Base-by-base conservation (phyloP, 2,113 vertebrate genomes). In the Sciurus niger region DNA sequence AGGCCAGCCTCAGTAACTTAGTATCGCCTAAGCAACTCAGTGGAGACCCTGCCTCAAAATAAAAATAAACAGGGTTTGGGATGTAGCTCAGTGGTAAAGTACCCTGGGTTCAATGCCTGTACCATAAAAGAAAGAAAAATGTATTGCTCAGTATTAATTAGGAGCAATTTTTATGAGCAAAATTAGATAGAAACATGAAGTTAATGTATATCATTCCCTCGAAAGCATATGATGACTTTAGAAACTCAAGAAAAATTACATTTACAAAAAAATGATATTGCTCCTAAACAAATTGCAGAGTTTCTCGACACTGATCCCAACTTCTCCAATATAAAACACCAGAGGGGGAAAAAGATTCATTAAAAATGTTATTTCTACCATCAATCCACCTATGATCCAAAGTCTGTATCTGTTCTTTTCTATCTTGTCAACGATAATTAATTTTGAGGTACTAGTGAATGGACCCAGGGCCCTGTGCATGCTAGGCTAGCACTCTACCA, bases 151-250 rank as follows among this genome's bases (percentile, higher is more conserved):
- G 25, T 51, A 55, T 48, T 91, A 63, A 89, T 74, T 40, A 40
- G 40, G 40, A 40, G 3, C 40, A 93, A 91, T 93, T 93, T 30
- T 65, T 94, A 70, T 73, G 40, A 88, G 82, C 85, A 95, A 96
- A 96, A 90, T 93, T 77, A 93, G 84, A 73, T 17, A 72, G 53
- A 30, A 94, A 74, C 25, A 17, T 16, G 80, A 85, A 73, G 37
- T 60, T 53, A 83, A 4, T 43, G 46, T 40, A 30, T 58, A 40
- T 51, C 46, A 74, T 78, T 77, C 73, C n/a, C 55, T 94, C 63
- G 51, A 85, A 86, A 90, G 51, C 48, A 74, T 46, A 85, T 37
- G n/a, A 70, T 83, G 17, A 16, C 30, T 60, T 76, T 94, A 94
- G 88, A 82, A 82, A 90, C 86, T 28, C 32, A 30, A 48, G 55